phyloP scores from a whole-genome alignment of 37 sponge, comb jelly and placozoan genomes.

The Beroe forskalii region DNA sequence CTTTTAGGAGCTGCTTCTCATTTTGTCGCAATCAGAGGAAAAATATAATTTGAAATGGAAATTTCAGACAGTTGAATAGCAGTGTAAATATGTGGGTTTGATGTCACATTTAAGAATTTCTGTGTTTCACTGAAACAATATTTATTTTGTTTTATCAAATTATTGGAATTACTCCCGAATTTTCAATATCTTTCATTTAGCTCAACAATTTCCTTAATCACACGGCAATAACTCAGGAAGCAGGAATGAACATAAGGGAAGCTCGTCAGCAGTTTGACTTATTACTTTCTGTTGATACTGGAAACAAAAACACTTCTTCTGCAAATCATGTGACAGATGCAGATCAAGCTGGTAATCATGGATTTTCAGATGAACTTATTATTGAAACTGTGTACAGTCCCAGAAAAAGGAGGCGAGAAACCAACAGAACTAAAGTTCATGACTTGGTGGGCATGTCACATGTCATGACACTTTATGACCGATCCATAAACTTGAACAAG shows the following conservation, averaged over 20 bases:
- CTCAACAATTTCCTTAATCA: no score
- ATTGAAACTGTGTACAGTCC: slow-evolving; percentile 25
- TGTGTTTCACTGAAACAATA: no score
- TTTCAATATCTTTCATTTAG: no score
- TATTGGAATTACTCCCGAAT: no score
- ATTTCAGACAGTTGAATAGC: no score
- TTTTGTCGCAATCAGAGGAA: no score
- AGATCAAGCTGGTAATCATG: neutral
- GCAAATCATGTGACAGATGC: neutral
- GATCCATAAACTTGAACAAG: slow-evolving; percentile 18
- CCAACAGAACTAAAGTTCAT: neutral
- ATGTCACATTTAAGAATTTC: no score
- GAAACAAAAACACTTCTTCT: neutral
- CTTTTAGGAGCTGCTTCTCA: no score
- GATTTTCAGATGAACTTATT: neutral
- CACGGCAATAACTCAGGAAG: no score
- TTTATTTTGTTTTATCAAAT: no score
- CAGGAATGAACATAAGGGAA: slow-evolving; percentile 23
- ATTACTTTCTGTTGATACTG: slow-evolving; percentile 17
- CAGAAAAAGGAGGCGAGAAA: slow-evolving; percentile 15
- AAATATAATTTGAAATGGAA: no score
- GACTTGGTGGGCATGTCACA: neutral
- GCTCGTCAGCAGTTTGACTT: slow-evolving; percentile 39
- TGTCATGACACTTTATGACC: slow-evolving; percentile 33
- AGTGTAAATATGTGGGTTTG: no score